Evolutionary conservation across 2,797 vertebrate genomes (phyloP).

Genomic region (Sebastolobus altivelis): DNA sequence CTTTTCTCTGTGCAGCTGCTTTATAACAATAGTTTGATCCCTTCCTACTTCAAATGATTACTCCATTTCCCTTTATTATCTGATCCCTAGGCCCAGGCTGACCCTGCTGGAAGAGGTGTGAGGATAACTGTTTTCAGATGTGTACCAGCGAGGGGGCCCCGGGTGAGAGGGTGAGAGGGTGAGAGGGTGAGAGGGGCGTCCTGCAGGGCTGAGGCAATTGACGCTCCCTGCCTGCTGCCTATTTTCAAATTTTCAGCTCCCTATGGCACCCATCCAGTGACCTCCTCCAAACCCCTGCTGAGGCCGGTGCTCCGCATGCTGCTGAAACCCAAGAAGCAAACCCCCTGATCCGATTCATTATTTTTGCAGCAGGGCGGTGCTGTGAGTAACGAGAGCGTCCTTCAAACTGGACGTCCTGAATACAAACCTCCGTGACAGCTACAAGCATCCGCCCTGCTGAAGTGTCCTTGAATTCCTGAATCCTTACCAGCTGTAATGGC

Average conservation of each 20-base stretch:
- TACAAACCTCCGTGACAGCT: conserved; percentile 57
- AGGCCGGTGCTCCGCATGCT: conserved; percentile 63
- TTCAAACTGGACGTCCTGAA: conserved; percentile 57
- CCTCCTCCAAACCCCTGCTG: conserved; percentile 65
- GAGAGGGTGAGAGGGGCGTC: conserved; percentile 48
- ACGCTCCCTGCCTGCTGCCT: conserved; percentile 70
- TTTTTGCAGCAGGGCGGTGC: conserved; percentile 59
- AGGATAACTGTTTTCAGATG: conserved; percentile 86
- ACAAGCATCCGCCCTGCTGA: conserved; percentile 59
- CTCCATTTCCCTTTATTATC: conserved; percentile 83
- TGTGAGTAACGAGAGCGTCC: conserved; percentile 57
- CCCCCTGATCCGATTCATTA: conserved; percentile 59
- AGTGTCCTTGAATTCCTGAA: conserved; percentile 66
- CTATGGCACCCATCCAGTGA: conserved; percentile 71
- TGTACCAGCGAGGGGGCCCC: conserved; percentile 62
- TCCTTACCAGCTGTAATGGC: conserved; percentile 51
- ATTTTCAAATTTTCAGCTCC: conserved; percentile 78
- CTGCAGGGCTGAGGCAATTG: conserved; percentile 70
- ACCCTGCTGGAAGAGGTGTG: conserved; percentile 81
- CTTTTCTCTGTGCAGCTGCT: conserved; percentile 34
- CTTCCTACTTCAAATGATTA: conserved; percentile 77
- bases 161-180: conserved; percentile 44
- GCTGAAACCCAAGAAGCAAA: conserved; percentile 73
- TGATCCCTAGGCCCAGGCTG: conserved; percentile 71
- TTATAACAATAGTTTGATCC: conserved; percentile 74